Evolutionary conservation across 2,888 invertebrate genomes (phyloP).

Genomic region (Idaea aversata): DNA sequence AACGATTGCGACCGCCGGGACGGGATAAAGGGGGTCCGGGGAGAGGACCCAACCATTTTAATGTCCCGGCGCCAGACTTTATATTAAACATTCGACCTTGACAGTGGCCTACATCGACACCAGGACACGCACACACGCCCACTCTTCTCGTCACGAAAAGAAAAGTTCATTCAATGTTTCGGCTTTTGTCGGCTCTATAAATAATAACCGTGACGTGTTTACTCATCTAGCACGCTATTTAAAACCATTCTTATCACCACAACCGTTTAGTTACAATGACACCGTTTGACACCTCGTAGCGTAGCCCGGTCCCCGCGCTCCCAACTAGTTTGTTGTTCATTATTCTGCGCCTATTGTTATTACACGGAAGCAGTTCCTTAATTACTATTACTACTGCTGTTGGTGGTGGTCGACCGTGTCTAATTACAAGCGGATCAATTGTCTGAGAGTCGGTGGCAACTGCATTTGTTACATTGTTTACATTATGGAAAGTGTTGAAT

Average conservation of each 20-base stretch:
- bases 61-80: slow-evolving; percentile 79
- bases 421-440: background rate
- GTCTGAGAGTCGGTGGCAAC: background rate
- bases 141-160: slow-evolving; percentile 72
- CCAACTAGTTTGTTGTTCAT: background rate
- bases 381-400: background rate
- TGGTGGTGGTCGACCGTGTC: background rate
- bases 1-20: slow-evolving; percentile 76
- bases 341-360: background rate
- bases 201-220: slow-evolving; percentile 69
- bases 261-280: slow-evolving; percentile 43
- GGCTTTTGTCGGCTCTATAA: slow-evolving; percentile 68
- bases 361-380: background rate
- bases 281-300: slow-evolving; percentile 13
- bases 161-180: slow-evolving; percentile 75
- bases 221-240: slow-evolving; percentile 56
- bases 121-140: slow-evolving; percentile 76
- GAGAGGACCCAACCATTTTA: slow-evolving; percentile 78
- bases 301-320: background rate
- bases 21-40: slow-evolving; percentile 68
- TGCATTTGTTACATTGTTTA: background rate
- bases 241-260: slow-evolving; percentile 47
- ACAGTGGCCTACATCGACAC: slow-evolving; percentile 79
- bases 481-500: background rate
- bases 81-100: slow-evolving; percentile 81